Evolutionary conservation across 2,797 vertebrate species (phyloP).

Genomic region (Dipus sagitta): DNA sequence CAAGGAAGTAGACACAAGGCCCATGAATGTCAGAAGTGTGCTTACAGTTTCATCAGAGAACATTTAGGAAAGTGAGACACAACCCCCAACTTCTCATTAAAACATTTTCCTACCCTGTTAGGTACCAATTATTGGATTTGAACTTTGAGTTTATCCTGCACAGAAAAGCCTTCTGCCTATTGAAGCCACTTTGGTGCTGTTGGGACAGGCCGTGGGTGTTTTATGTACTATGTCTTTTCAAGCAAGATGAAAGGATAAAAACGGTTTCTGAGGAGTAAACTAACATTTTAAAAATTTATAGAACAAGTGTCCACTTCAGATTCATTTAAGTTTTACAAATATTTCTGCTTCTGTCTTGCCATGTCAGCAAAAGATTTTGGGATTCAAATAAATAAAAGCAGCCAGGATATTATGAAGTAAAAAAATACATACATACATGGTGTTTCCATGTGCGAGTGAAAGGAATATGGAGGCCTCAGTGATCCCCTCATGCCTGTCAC

Average conservation of each 20-base stretch:
- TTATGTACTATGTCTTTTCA: constrained; percentile 80
- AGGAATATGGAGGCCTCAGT: constrained; percentile 80
- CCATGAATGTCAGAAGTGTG: neutral
- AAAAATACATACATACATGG: neutral
- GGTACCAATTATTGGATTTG: neutral
- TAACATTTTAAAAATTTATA: constrained; percentile 87
- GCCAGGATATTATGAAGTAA: constrained; percentile 75
- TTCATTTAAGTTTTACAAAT: constrained; percentile 86
- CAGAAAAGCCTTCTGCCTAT: neutral
- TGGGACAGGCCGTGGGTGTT: constrained; percentile 74
- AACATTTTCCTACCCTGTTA: neutral
- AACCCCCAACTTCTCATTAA: neutral
- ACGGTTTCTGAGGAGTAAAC: constrained; percentile 78
- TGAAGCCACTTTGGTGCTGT: constrained; percentile 42
- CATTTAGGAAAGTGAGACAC: neutral
- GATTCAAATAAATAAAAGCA: constrained; percentile 86
- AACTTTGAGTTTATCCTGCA: constrained; percentile 4
- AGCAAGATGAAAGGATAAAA: constrained; percentile 83
- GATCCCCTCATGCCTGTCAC: constrained; percentile 65
- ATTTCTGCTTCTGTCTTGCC: constrained; percentile 82
- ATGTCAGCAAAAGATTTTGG: constrained; percentile 83
- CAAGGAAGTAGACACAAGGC: neutral
- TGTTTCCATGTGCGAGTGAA: constrained; percentile 77
- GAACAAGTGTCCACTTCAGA: constrained; percentile 83
- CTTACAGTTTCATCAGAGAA: neutral